Base-by-base conservation (phyloP, 2,113 vertebrate genomes). In the Etheostoma spectabile region DNA sequence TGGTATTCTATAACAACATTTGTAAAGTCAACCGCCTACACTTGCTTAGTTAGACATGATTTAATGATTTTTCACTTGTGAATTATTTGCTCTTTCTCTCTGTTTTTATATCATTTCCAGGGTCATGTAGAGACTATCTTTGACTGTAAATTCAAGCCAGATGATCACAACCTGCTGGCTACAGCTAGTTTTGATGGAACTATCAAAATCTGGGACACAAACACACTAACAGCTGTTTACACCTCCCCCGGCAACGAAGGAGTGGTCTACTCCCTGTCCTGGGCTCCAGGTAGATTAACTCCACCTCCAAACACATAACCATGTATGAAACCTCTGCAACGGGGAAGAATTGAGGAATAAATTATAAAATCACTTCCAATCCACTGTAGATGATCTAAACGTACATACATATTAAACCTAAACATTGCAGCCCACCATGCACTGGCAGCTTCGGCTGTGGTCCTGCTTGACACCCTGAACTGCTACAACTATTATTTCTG, bases 41-140 rank as follows among this genome's bases (percentile, higher is more conserved):
- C 16, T 13, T 42, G 27, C 5, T 49, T 18, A 42, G n/a, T 49
- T 18, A 49, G 24, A 77, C 0, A 27, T 57, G 3, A 64, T 15
- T n/a, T 19, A 61, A 27, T 46, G 19, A 51, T 60, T 62, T 6
- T 57, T 69, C 0, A 18, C 10, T 8, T 30, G 2, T 48, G 35
- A 49, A 38, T 22, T 48, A 8, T 53, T 38, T 38, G 2, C 38
- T 64, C 14, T 51, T 42, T 63, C 18, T 18, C 38, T 48, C 0
- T 65, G 8, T 74, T 83, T 27, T 85, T 81, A 7, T 86, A 42
- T 88, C 57, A 12, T 70, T 83, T 92, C 68, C 91, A 99, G 98
- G 98, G 97, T 89, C 98, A 99, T 46, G 95, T 99, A 82, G 98
- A 99, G 95, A 99, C 98, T 33, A 99, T 99, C 89, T 99, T 99